These are phyloP conservation scores for Oryzias woworae DNA, from an alignment of 2,113 vertebrate species.

Conservation along the genomic window DNA sequence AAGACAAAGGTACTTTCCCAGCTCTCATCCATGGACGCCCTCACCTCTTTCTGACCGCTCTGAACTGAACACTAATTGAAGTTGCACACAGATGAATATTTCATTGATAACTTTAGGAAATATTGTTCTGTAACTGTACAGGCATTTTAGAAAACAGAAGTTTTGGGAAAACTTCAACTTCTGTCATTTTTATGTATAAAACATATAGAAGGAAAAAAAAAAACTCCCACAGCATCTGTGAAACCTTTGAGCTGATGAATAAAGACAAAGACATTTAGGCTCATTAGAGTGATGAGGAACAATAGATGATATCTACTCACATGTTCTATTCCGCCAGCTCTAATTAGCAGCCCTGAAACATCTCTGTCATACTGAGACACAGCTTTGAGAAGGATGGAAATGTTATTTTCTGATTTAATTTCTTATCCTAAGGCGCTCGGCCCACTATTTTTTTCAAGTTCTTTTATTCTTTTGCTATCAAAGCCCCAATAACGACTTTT, in stretches of 20 bases:
- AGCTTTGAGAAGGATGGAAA: slow-evolving; percentile 53
- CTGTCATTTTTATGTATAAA: slow-evolving; percentile 20
- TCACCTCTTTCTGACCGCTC: background rate
- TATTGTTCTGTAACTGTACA: slow-evolving; percentile 4
- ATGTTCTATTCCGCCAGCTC: slow-evolving; percentile 62
- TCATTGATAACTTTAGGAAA: background rate
- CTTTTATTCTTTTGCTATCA: slow-evolving; percentile 14
- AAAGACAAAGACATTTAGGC: slow-evolving; percentile 70
- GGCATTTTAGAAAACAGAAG: background rate
- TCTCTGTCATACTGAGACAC: slow-evolving; percentile 61
- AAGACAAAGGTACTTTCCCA: slow-evolving; percentile 10
- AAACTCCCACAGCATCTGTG: slow-evolving; percentile 30
- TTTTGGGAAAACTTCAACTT: slow-evolving; percentile 13
- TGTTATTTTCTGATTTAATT: slow-evolving; percentile 68
- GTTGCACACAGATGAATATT: background rate
- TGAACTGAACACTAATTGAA: background rate
- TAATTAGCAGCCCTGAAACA: slow-evolving; percentile 69
- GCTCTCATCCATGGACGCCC: slow-evolving; percentile 1
- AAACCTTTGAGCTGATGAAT: slow-evolving; percentile 69
- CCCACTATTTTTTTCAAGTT: slow-evolving; percentile 17
- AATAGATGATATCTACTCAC: slow-evolving; percentile 69
- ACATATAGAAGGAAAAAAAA: slow-evolving; percentile 34
- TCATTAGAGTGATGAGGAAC: slow-evolving; percentile 74
- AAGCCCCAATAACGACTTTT: no score
- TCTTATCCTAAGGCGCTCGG: slow-evolving; percentile 37